Evolutionary conservation across 1,140 invertebrate species (phyloP).

Genomic region (Panagrolaimus sp.): DNA sequence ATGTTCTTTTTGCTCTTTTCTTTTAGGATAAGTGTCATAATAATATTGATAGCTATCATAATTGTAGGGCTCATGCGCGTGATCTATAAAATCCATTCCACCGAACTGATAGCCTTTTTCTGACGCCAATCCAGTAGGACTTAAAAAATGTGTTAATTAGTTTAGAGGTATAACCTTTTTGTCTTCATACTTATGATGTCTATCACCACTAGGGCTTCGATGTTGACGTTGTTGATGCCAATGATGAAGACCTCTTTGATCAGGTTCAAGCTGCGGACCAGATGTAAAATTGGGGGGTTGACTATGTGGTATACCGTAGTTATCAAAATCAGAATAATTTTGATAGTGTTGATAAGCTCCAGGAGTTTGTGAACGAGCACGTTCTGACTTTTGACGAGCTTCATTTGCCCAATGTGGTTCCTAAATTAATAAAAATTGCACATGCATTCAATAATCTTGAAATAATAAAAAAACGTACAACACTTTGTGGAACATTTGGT

Average conservation of each 20-base stretch:
- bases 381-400: slow-evolving; percentile 34
- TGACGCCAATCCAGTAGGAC: slow-evolving; percentile 35
- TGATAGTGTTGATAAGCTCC: slow-evolving; percentile 19
- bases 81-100: slow-evolving; percentile 53
- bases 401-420: slow-evolving; percentile 40
- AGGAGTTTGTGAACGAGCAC: slow-evolving; percentile 42
- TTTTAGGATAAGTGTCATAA: slow-evolving; percentile 13
- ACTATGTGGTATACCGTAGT: not conserved
- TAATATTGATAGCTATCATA: slow-evolving; percentile 14
- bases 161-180: slow-evolving; percentile 2
- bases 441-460: not conserved
- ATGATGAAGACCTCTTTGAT: not conserved
- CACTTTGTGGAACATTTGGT: slow-evolving; percentile 31
- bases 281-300: slow-evolving; percentile 12
- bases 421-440: too few relatives aligned
- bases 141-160: slow-evolving; percentile 22
- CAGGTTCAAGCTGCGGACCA: not conserved
- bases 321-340: not conserved
- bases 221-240: slow-evolving; percentile 8
- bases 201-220: slow-evolving; percentile 14
- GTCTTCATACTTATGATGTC: slow-evolving; percentile 16
- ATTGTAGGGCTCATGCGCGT: slow-evolving; percentile 12
- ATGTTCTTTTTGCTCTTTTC: slow-evolving; percentile 21
- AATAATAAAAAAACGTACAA: slow-evolving; percentile 11
- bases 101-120: slow-evolving; percentile 50